These are phyloP conservation scores for Manduca sexta DNA, from an alignment of 1,140 invertebrate species.

Conservation along the genomic window DNA sequence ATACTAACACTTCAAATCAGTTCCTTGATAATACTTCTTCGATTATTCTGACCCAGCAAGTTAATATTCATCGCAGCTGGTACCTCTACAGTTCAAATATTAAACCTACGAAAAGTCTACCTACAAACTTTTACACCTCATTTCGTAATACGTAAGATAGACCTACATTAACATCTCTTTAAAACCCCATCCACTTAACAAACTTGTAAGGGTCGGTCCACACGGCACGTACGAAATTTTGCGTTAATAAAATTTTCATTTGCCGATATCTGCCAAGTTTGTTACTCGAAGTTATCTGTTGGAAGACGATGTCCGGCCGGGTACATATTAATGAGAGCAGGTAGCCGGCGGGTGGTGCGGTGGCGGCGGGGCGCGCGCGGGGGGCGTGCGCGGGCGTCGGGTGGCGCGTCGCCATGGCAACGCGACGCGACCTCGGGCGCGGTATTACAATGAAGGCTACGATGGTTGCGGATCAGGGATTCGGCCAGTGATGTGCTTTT, in stretches of 20 bases:
- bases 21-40: too few relatives aligned
- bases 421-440: constrained; percentile 57
- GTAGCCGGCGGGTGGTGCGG: constrained; percentile 20
- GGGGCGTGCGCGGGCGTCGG: constrained; percentile 5
- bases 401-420: constrained; percentile 46
- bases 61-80: too few relatives aligned
- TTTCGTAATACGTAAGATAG: too few relatives aligned
- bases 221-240: not conserved
- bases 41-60: too few relatives aligned
- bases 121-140: too few relatives aligned
- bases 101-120: too few relatives aligned
- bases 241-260: constrained; percentile 56
- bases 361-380: constrained; percentile 5
- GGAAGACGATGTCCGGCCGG: constrained; percentile 50
- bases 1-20: too few relatives aligned
- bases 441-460: constrained; percentile 53
- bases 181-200: too few relatives aligned
- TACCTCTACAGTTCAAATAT: too few relatives aligned
- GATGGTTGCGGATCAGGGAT: constrained; percentile 39
- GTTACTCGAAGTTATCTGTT: constrained; percentile 30
- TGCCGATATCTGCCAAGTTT: constrained; percentile 34
- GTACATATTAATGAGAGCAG: constrained; percentile 68
- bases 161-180: too few relatives aligned
- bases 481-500: constrained; percentile 6
- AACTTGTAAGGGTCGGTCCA: too few relatives aligned